Evolutionary conservation across 2,797 vertebrate genomes (phyloP).

Genomic region (Glyptemys insculpta): DNA sequence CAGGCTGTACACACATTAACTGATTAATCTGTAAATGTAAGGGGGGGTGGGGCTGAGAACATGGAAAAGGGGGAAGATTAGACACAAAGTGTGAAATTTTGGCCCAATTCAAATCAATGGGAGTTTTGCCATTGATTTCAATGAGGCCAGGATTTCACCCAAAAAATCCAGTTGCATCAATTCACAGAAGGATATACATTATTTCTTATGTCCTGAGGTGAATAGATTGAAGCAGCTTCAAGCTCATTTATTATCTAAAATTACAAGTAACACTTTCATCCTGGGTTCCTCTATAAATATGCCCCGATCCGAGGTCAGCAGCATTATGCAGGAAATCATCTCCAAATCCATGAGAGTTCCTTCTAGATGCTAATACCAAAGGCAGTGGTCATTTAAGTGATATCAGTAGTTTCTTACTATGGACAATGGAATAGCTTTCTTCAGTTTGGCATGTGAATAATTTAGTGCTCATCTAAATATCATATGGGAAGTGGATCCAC

Average conservation of each 20-base stretch:
- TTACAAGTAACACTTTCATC: neutral
- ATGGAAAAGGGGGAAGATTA: neutral
- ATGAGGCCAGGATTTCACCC: neutral
- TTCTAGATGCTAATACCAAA: conserved; percentile 39
- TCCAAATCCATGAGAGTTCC: conserved; percentile 19
- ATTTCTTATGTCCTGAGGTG: neutral
- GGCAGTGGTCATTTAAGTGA: conserved; percentile 47
- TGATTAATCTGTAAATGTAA: neutral
- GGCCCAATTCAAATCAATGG: neutral
- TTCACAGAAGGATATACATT: neutral
- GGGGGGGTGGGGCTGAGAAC: neutral
- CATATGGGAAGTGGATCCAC: neutral
- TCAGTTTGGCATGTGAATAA: neutral
- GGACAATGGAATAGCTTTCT: conserved; percentile 32
- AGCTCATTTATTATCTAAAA: neutral
- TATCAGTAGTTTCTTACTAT: conserved; percentile 25
- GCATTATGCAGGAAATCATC: conserved; percentile 9
- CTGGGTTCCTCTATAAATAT: neutral
- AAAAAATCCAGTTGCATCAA: neutral
- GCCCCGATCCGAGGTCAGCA: neutral
- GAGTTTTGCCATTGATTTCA: neutral
- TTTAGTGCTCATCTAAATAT: neutral
- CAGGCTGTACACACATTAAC: neutral
- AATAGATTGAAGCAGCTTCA: neutral
- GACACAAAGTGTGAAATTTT: neutral